Evolutionary conservation across 2,113 vertebrate species (phyloP), one percentile per base, ranked within the genome.

Genomic region (Pipra filicauda): DNA sequence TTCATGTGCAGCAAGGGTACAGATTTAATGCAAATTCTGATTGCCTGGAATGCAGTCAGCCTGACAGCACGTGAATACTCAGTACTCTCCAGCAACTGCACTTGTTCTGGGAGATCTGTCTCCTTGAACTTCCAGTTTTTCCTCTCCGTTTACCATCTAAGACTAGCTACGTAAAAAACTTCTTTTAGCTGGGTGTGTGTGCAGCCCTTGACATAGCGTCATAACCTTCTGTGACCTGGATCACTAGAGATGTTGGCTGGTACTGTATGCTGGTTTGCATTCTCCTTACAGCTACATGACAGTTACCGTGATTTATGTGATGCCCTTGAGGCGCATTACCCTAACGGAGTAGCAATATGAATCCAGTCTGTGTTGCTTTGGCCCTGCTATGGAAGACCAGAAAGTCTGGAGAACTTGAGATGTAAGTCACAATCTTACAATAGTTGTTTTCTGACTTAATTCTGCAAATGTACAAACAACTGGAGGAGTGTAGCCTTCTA

Each of bases 1-100:
- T 92, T 91, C 10, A 72, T 93, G 66, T 77, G 64, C 74, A 71
- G 37, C 48, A 88, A 83, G 54, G 61, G 33, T 88, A 69, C 70
- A 94, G 88, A 96, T 95, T 95, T 93, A 96, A 95, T 93, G 67
- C 12, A 77, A 85, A 52, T 97, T 89, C 83, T 96, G 90, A 75
- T 96, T 94, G 95, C 82, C 52, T 95, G 96, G 91, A 96, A 97
- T 96, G 91, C 78, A 87, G 75, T 93, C 85, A 79, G 65, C 91
- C 92, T 95, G 78, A 94, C 89, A 91, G 77, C 85, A 76, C 59
- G 64, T 82, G 90, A 81, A 91, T 94, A 88, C 77, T 97, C 95
- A 94, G 93, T 88, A 54, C 52, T 51, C 43, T 95, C 95, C 87
- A 95, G 73, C 89, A 91, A 66, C 87, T 89, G 46, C 70, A 73